Base-by-base conservation (phyloP, 2,113 vertebrate species). In the Brachypodius melanocephalos region DNA sequence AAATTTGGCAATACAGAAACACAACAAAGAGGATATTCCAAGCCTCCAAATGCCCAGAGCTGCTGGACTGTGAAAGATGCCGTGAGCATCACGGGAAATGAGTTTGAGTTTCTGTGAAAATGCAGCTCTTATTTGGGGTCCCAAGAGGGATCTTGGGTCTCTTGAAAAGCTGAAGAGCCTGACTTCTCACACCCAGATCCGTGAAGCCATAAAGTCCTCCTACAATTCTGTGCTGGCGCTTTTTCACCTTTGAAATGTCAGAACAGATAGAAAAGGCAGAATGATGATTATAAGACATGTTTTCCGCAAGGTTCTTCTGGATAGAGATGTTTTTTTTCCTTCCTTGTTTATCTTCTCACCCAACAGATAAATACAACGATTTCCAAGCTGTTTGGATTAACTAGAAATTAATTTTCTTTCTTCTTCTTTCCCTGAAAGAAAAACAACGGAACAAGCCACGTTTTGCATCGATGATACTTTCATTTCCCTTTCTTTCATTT, bases 331-430 rank as follows among this genome's bases (percentile, higher is more conserved):
- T 4, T 38, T 45, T 49, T 55, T 11, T 0, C 19, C 25, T 11
- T 49, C 9, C 1, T 8, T 61, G 14, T 82, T 85, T 82, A 42
- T 38, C 48, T 85, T 14, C 24, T 49, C 32, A 22, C n/a, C 17
- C 42, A 76, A 29, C 15, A 54, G 42, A 66, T 29, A 77, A 77
- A 80, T 40, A 45, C 0, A 76, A 69, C 8, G 34, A 31, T 40
- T 73, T 80, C 45, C n/a, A 80, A 38, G 16, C 12, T 81, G 25
- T n/a, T 73, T 87, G 61, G 17, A 55, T 89, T 81, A 87, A 52
- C 18, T 48, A 75, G 40, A 81, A 84, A 87, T 67, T 55, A 54
- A 38, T 95, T 92, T 83, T 83, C 38, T 80, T 86, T 85, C 55
- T 73, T 73, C 24, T 63, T 18, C 26, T 93, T 90, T 58, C 55